A percentile compares a stretch with the other conserved stretches of the same genome.
phyloP scores from a whole-genome alignment of 2,113 vertebrate species.

The Xyliphius kryptos region DNA sequence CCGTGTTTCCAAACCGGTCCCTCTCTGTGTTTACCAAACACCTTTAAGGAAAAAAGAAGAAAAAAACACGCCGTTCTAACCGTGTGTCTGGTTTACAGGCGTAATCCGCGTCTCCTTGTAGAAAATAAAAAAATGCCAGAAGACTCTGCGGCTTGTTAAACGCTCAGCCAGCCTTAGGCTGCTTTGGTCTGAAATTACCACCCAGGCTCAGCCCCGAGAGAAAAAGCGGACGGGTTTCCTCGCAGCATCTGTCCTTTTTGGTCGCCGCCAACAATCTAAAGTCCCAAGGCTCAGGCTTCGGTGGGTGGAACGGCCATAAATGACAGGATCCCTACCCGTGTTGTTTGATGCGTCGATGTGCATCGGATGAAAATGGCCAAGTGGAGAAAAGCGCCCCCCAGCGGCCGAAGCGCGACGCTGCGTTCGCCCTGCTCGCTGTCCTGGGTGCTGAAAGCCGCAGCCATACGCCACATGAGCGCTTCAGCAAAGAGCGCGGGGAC shows the following conservation, averaged over 20 bases:
- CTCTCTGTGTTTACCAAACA: not conserved
- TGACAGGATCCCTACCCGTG: constrained; percentile 41
- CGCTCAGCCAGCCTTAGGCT: too few relatives aligned
- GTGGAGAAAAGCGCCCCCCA: constrained; percentile 39
- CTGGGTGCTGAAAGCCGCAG: too few relatives aligned
- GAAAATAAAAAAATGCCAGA: constrained; percentile 31
- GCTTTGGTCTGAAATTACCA: too few relatives aligned
- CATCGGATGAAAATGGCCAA: not conserved
- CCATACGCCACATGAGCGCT: not conserved
- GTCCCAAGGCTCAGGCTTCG: constrained; percentile 35
- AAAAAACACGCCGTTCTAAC: constrained; percentile 9
- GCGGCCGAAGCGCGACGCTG: constrained; percentile 41
- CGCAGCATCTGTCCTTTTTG: not conserved
- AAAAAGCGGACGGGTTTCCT: not conserved
- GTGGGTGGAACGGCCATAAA: constrained; percentile 36
- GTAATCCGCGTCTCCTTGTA: not conserved
- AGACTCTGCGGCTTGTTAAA: constrained; percentile 23
- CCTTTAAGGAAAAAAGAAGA: not conserved
- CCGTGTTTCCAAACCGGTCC: too few relatives aligned
- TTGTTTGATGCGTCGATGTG: constrained; percentile 58
- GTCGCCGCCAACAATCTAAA: constrained; percentile 49
- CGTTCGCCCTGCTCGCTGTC: constrained; percentile 10
- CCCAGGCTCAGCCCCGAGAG: not conserved
- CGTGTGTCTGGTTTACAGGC: too few relatives aligned
- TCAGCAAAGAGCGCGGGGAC: not conserved